Percentiles rank a stretch among this genome's conserved stretches.
Evolutionary conservation across 2,888 invertebrate species (phyloP).

Genomic region (Leptopilina drosophilae): DNA sequence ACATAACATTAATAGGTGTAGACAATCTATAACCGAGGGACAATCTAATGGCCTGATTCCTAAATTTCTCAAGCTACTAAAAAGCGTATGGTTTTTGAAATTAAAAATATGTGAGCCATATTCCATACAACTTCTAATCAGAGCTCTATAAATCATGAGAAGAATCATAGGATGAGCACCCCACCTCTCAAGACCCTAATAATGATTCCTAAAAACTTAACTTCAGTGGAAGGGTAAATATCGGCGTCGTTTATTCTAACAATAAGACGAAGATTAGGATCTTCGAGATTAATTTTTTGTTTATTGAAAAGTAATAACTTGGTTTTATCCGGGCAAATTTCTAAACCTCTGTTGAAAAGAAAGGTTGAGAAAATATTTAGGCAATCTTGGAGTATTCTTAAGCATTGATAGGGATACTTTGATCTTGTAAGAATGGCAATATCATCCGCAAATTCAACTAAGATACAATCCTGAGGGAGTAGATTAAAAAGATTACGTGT

Average conservation of each 20-base stretch:
- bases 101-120: conserved; percentile 18
- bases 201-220: background rate
- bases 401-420: background rate
- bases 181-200: too few species aligned
- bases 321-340: background rate
- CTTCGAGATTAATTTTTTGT: background rate
- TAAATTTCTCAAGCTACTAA: background rate
- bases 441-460: background rate
- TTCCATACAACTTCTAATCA: background rate
- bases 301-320: background rate
- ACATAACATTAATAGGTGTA: background rate
- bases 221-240: background rate
- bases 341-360: background rate
- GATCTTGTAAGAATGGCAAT: background rate
- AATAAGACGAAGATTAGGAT: background rate
- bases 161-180: too few species aligned
- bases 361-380: background rate
- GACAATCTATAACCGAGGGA: background rate
- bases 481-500: too few species aligned
- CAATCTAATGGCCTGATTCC: background rate
- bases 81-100: background rate
- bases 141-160: background rate
- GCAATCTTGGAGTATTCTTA: background rate
- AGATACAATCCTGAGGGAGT: too few species aligned
- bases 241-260: background rate